These are phyloP conservation scores for Poeciliopsis gracilis DNA, from an alignment of 2,797 vertebrate species.

Conservation along the genomic window DNA sequence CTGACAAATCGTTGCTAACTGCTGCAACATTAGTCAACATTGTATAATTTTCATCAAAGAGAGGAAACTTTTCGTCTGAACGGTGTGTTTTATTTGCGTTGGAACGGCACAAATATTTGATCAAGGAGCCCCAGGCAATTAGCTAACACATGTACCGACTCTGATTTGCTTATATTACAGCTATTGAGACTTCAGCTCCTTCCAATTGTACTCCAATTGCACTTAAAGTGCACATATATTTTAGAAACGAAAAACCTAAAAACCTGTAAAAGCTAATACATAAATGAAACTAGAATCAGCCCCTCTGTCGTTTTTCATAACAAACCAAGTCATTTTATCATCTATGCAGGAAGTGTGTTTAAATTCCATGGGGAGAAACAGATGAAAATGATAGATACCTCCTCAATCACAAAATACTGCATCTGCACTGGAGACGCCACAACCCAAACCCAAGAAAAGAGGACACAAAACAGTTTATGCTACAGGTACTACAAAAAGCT, in stretches of 20 bases:
- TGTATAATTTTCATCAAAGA: conserved; percentile 43
- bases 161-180: conserved; percentile 34
- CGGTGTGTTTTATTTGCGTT: conserved; percentile 55
- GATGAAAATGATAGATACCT: not conserved
- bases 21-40: not conserved
- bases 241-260: not conserved
- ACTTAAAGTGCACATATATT: conserved; percentile 19
- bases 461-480: not conserved
- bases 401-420: not conserved
- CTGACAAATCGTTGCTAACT: conserved; percentile 43
- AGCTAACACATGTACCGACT: conserved; percentile 33
- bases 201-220: conserved; percentile 19
- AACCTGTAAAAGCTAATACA: not conserved
- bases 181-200: not conserved
- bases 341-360: not conserved
- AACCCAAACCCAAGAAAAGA: conserved; percentile 1
- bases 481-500: not conserved
- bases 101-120: conserved; percentile 37
- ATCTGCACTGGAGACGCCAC: not conserved
- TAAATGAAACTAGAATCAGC: not conserved
- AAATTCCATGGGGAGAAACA: not conserved
- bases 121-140: conserved; percentile 48
- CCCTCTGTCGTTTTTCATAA: not conserved
- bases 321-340: not conserved
- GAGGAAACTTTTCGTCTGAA: conserved; percentile 37